Base-by-base conservation (phyloP, 2,888 invertebrate genomes). In the Pristionchus arcanus region DNA sequence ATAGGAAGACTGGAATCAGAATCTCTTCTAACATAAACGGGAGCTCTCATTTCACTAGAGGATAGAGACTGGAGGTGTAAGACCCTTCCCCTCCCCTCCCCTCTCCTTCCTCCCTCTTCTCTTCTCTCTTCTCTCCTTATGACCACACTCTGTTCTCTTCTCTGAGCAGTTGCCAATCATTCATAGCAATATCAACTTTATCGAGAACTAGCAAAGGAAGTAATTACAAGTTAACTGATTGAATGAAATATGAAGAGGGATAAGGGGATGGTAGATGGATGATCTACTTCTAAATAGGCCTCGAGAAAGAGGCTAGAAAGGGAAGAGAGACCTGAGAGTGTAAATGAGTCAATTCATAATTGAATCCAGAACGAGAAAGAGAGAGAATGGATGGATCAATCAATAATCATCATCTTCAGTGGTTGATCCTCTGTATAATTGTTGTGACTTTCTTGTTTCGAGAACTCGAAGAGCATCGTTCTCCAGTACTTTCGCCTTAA, bases 391-490 rank as follows among this genome's bases (percentile, higher is more conserved):
- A 25, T 21, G n/a, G 31, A 84, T 84, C 55, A 55, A 84, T 84
- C 55, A 53, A 84, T 84, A 53, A 84, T 84, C 84, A 11, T 89
- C 89, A n/a, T 77, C 77, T 34, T 66, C 81, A n/a, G 34, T 74
- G 34, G 28, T 66, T 28, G 77, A 77, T 42, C 77, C 77, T 42
- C 77, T 77, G 28, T 59, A 59, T 11, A 89, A 21, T 49, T 89
- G 90, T 55, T 89, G 89, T 13, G 89, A 89, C 84, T 90, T 89
- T 13, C 90, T 37, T 42, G 89, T 89, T 53, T 87, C 92, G 34
- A 92, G 74, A 19, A 92, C 92, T 25, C 91, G 89, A 34, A 66
- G 90, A 15, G 92, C 92, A 66, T 92, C 92, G 85, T 92, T 90
- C 89, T 92, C 92, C 1, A 92, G 90, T n/a, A 90, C 90, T 89